These are phyloP conservation scores for Cordilura impudica DNA, from an alignment of 2,888 invertebrate species.

Conservation along the genomic window DNA sequence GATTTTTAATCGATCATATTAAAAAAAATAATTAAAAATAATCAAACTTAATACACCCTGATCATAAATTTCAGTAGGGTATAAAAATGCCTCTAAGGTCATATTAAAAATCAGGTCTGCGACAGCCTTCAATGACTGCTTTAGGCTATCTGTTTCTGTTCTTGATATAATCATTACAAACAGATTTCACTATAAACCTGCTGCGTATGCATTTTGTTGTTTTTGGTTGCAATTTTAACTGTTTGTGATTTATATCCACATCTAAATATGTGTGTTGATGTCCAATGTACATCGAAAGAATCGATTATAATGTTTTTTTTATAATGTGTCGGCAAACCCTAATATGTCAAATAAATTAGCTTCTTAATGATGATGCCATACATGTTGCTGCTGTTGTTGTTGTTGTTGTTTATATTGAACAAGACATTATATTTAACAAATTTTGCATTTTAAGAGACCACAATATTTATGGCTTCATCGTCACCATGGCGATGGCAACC, in stretches of 20 bases:
- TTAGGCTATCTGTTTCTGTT: too few relatives aligned
- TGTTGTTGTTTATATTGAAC: background rate
- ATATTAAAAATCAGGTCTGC: too few relatives aligned
- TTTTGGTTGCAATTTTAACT: conserved; percentile 1
- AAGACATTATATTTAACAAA: background rate
- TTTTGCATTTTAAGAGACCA: background rate
- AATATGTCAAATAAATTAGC: conserved; percentile 43
- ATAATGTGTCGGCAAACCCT: conserved; percentile 20
- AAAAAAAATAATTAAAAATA: too few relatives aligned
- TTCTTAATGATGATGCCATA: conserved; percentile 30
- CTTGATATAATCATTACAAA: too few relatives aligned
- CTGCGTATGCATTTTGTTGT: background rate
- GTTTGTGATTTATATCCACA: conserved; percentile 14
- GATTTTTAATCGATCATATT: too few relatives aligned
- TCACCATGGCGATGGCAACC: background rate
- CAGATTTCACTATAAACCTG: background rate
- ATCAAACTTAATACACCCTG: too few relatives aligned
- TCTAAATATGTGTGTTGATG: too few relatives aligned
- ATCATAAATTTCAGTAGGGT: too few relatives aligned
- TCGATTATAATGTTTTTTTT: conserved; percentile 2
- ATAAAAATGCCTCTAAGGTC: too few relatives aligned
- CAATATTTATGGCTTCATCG: background rate
- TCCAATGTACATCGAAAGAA: background rate
- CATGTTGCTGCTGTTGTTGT: background rate
- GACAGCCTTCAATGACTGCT: too few relatives aligned